Percentiles rank a stretch among this genome's conserved stretches.
Conservation (phyloP, 2,113 vertebrate species). For the Poeciliopsis prolifica region DNA sequence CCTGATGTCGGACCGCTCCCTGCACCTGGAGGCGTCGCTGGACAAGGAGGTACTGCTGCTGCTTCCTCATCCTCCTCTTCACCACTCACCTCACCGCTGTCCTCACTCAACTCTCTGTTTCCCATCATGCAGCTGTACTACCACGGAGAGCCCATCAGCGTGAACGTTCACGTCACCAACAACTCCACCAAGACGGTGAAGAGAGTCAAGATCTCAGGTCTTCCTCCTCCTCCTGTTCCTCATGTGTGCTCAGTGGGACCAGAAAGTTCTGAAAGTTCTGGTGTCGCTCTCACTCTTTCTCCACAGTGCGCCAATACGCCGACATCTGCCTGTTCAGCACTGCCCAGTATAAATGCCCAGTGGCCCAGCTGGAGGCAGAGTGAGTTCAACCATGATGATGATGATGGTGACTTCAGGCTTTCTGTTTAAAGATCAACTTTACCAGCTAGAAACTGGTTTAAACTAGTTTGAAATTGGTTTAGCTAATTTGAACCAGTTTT, state of each 20-base stretch:
- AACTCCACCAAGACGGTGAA: conserved; percentile 93
- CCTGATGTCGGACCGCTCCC: conserved; percentile 90
- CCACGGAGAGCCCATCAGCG: conserved; percentile 87
- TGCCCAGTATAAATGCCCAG: conserved; percentile 93
- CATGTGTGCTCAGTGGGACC: background rate
- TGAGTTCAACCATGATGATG: conserved; percentile 63
- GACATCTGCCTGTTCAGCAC: conserved; percentile 96
- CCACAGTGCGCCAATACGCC: conserved; percentile 89
- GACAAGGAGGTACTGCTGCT: conserved; percentile 87
- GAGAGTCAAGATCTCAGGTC: conserved; percentile 90
- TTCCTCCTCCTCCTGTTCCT: conserved; percentile 19
- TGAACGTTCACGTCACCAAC: conserved; percentile 93
- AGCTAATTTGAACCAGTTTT: no score
- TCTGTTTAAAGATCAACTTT: background rate
- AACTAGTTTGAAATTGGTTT: no score
- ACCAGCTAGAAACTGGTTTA: no score
- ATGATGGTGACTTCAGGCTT: no score
- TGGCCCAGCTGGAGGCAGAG: conserved; percentile 90
- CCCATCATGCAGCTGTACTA: conserved; percentile 84
- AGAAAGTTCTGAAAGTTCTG: background rate
- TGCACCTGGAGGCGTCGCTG: conserved; percentile 90
- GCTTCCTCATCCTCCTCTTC: background rate
- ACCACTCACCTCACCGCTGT: background rate
- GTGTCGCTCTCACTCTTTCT: background rate
- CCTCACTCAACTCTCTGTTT: background rate